Evolutionary conservation across 1,140 invertebrate genomes (phyloP), one percentile per base, ranked within the genome.

Genomic region (Melanaphis sacchari): DNA sequence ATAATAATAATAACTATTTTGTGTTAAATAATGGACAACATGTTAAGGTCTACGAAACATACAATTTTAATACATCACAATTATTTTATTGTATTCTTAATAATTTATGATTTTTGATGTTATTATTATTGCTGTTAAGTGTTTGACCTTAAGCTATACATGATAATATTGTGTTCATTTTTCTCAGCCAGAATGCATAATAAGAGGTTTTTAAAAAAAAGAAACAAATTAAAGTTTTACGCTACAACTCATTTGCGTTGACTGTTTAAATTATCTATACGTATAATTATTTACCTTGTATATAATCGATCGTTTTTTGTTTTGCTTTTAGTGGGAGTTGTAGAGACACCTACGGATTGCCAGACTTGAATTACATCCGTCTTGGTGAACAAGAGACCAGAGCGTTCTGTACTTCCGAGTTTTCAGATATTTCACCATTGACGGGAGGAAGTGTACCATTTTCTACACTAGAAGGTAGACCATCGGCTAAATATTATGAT

Each of bases 401-500:
- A 89, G 98, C 99, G 0, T 96, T 99, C 7, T 99, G 99, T 95
- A 99, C 98, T 4, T 98, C 98, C 46, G 99, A 99, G 95, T 99
- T 98, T 95, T 99, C 98, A 18, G 99, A 99, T 95, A 99, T 99
- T 94, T 99, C 99, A 0, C 99, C 99, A 0, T 95, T 99, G 87
- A 97, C 97, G 1, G 98, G 98, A n/a, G 99, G 99, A 40, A 99
- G 98, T 94, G 98, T 99, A 5, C 97, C 98, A 6, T 99, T 99
- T 95, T 98, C 98, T 26, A 99, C 99, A 0, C 96, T 99, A 0
- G 99, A 99, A 95, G 98, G 98, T 46, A 96, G 99, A 94, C 99
- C 99, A 0, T 98, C 98, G 36, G 98, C 98, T 43, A 98, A 97
- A 94, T 96, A 97, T 87, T 99, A 99, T 94, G 99, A 99, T 94